Base-by-base conservation (phyloP, 2,113 vertebrate genomes). In the Siniperca knerii region DNA sequence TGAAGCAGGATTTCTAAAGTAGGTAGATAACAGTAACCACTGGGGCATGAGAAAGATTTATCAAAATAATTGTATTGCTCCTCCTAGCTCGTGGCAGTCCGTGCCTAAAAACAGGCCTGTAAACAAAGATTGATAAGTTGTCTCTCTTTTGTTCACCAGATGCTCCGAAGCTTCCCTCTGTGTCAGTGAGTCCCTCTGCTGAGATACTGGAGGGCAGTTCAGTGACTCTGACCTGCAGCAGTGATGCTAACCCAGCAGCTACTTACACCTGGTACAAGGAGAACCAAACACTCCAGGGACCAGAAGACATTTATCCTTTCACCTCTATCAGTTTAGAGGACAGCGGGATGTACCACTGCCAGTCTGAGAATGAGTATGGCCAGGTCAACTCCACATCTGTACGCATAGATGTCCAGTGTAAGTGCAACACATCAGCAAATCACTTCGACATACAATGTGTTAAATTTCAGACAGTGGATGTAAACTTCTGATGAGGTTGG, bases 271-370 rank as follows among this genome's bases (percentile, higher is more conserved):
- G 50, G 50, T 54, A 21, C 50, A 54, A 54, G 50, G 20, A 54
- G 50, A 54, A 54, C 50, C 18, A 54, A 21, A 54, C 18, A 21
- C 50, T 54, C 8, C 50, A 35, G 6, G 62, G 40, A 52, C 12
- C 18, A 25, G 2, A 23, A 18, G 9, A 5, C 10, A 0, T 35
- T 67, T 72, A 61, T 65, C 0, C 0, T 44, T 71, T 83, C 20
- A 2, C 3, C 20, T 76, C 66, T 20, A 66, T 81, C 61, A 55
- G 29, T 2, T 50, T 69, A 4, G 6, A 77, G 48, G 78, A 88
- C 75, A 55, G 55, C 0, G 71, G 85, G 44, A 42, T 1, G 4
- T 87, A 83, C 77, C 1, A 9, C 42, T 87, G 85, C 65, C 23
- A 18, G 25, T 64, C 81, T 57, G 52, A 68, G 42, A 68, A 68